Evolutionary conservation across 2,888 invertebrate species (phyloP).

Genomic region (Geotrupes spiniger): DNA sequence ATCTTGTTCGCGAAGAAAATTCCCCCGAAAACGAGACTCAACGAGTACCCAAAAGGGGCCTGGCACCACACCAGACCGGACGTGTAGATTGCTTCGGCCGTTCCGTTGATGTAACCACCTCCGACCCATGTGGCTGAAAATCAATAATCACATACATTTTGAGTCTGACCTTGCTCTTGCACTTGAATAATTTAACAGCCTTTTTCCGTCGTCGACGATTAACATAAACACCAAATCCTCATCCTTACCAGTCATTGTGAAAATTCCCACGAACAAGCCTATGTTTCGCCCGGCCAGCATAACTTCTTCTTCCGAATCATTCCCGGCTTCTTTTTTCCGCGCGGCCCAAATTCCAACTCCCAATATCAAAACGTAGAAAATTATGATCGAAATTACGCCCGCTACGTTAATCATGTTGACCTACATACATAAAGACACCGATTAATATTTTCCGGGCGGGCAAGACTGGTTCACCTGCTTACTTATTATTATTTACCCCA

Average conservation of each 20-base stretch:
- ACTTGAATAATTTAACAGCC: too few species aligned
- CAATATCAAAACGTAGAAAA: conserved; percentile 95
- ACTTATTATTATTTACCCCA: too few species aligned
- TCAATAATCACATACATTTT: conserved; percentile 13
- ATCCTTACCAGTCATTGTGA: conserved; percentile 93
- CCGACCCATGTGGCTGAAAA: conserved; percentile 96
- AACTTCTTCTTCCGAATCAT: conserved; percentile 94
- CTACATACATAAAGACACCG: too few species aligned
- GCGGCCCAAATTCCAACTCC: conserved; percentile 97
- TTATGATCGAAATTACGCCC: conserved; percentile 89
- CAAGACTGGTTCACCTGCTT: too few species aligned
- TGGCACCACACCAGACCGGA: conserved; percentile 95
- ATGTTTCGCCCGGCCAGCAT: conserved; percentile 98
- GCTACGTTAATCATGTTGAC: conserved; percentile 83
- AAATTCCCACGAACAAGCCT: conserved; percentile 94
- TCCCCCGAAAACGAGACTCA: conserved; percentile 93
- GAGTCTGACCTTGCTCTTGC: background rate
- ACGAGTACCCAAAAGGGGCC: conserved; percentile 98
- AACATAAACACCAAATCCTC: too few species aligned
- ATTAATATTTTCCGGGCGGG: too few species aligned
- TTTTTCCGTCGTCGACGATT: too few species aligned
- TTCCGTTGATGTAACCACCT: conserved; percentile 99
- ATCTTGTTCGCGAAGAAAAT: conserved; percentile 98
- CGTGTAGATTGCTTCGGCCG: conserved; percentile 95
- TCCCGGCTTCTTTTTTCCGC: conserved; percentile 83